Evolutionary conservation across 2,113 vertebrate genomes (phyloP), one percentile per base, ranked within the genome.

Genomic region (Tachysurus vachellii): DNA sequence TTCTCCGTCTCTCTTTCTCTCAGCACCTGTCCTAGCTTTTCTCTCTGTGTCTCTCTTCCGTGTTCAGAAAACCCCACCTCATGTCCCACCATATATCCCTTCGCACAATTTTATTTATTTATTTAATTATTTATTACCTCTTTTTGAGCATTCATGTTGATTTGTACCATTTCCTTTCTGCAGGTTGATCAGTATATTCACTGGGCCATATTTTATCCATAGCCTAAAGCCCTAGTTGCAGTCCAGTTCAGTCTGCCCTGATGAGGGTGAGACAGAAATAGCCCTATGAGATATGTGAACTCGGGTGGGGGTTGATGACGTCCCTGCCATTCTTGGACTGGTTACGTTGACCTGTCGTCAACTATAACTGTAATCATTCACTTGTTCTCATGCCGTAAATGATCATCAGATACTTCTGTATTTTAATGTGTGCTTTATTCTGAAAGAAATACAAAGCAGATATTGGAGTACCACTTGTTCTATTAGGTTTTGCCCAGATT

Each of bases 211-310:
- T 82, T 62, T 66, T 47, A n/a, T 50, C 23, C 14, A 82, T 61
- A 64, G 66, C 12, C 11, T 50, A 47, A 4, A 83, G 26, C 1
- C 1, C 42, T 21, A 53, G 36, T 36, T 56, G 56, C 71, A 62
- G 82, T 68, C 36, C 17, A 42, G 19, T 50, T 54, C 36, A 4
- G 36, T 82, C 90, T 92, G 80, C n/a, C 79, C 82, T 83, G 84
- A 79, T 19, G 16, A 64, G 83, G 80, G 31, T 73, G 86, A 28
- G 66, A 94, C 95, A 95, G 94, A 94, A 94, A 95, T 95, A 96
- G 93, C 87, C 82, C 76, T 56, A 53, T 28, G 77, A 85, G 92
- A 92, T 91, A 94, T 95, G 93, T 87, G 75, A 73, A 70, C 59
- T 92, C 81, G 91, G 89, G 86, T 71, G 85, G 88, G 70, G 84